Evolutionary conservation across 2,113 vertebrate species (phyloP).

Genomic region (Formicarius rufipectus): DNA sequence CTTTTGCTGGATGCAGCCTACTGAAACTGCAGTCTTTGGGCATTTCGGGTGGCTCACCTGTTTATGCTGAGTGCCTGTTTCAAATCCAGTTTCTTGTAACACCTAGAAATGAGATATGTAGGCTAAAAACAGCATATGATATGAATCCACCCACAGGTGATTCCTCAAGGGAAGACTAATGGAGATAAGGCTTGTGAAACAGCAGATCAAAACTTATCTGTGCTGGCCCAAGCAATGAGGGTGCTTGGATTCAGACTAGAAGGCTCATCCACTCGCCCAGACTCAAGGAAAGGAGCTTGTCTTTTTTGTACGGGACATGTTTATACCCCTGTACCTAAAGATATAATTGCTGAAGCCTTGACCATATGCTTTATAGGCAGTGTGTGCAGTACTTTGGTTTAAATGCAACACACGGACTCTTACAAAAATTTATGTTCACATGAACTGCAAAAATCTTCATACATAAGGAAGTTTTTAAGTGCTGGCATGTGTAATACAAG

Average conservation of each 20-base stretch:
- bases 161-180: not conserved
- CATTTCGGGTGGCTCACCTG: fast-evolving
- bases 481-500: not conserved
- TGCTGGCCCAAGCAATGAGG: not conserved
- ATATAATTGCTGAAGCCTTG: not conserved
- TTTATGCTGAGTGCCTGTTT: not conserved
- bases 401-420: not conserved
- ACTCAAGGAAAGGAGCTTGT: not conserved
- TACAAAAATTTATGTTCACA: not conserved
- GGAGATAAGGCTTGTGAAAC: not conserved
- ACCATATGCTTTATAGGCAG: not conserved
- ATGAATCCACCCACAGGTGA: not conserved
- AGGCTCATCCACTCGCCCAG: not conserved
- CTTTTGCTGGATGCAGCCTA: not conserved
- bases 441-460: not conserved
- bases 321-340: not conserved
- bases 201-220: not conserved
- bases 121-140: not conserved
- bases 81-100: not conserved
- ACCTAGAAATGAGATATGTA: not conserved
- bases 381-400: not conserved
- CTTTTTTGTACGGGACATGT: not conserved
- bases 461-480: not conserved
- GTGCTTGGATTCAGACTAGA: fast-evolving
- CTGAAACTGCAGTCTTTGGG: not conserved